Evolutionary conservation across 2,797 vertebrate species (phyloP).

Genomic region (Eidolon dupreanum): DNA sequence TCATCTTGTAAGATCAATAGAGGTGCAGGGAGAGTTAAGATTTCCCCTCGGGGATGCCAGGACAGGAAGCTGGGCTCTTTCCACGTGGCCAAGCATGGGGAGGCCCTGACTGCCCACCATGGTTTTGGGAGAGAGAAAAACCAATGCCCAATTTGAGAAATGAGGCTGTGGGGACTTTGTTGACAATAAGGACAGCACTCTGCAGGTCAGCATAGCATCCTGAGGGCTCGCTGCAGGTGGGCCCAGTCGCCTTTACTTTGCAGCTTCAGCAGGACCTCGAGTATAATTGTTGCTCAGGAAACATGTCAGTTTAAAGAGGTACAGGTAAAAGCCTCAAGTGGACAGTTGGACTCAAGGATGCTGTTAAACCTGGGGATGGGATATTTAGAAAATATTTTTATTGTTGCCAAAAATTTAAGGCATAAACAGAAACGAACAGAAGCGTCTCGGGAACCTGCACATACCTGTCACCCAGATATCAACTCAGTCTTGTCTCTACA

Average conservation of each 20-base stretch:
- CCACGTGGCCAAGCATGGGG: not conserved
- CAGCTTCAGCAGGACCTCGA: not conserved
- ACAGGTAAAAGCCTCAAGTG: not conserved
- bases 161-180: not conserved
- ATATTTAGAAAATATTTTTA: not conserved
- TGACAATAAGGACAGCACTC: not conserved
- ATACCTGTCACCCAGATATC: not conserved
- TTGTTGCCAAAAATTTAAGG: not conserved
- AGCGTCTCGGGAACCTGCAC: not conserved
- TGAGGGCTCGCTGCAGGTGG: not conserved
- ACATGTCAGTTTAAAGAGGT: not conserved
- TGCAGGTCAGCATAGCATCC: not conserved
- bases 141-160: not conserved
- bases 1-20: not conserved
- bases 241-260: too few relatives aligned
- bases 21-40: not conserved
- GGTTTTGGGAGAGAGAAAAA: not conserved
- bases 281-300: not conserved
- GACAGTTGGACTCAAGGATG: not conserved
- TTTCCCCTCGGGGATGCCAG: not conserved
- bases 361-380: not conserved
- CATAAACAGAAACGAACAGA: not conserved
- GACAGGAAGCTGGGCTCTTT: not conserved
- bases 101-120: not conserved
- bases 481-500: not conserved